phyloP scores from a whole-genome alignment of 2,797 vertebrate genomes.

The Avahi laniger region DNA sequence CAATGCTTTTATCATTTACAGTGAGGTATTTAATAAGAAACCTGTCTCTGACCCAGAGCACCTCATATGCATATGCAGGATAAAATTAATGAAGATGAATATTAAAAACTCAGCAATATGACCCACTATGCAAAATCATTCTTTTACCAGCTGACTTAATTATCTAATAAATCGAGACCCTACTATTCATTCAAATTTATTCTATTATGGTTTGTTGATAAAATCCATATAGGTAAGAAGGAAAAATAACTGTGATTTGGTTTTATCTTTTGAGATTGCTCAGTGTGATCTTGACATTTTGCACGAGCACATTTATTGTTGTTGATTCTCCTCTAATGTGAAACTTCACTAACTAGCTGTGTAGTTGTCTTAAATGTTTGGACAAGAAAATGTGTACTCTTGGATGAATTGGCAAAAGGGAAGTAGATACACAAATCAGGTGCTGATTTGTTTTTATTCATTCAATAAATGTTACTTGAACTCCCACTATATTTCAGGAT shows the following conservation, averaged over 20 bases:
- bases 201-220: background rate
- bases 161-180: background rate
- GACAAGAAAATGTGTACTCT: background rate
- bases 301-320: background rate
- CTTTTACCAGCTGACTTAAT: background rate
- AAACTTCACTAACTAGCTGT: background rate
- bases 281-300: background rate
- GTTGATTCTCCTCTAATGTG: background rate
- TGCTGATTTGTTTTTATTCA: background rate
- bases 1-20: background rate
- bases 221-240: background rate
- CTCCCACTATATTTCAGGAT: background rate
- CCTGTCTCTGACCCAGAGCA: background rate
- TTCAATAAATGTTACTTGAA: background rate
- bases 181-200: background rate
- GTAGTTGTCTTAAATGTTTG: background rate
- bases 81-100: conserved; percentile 4
- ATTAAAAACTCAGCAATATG: background rate
- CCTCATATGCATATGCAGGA: background rate
- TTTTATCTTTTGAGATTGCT: background rate
- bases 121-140: background rate
- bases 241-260: background rate
- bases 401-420: background rate
- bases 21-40: background rate
- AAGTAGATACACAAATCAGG: background rate